Base-by-base conservation (phyloP, 64 coral and sea anemone species). In the Stichodactyla mertensii region DNA sequence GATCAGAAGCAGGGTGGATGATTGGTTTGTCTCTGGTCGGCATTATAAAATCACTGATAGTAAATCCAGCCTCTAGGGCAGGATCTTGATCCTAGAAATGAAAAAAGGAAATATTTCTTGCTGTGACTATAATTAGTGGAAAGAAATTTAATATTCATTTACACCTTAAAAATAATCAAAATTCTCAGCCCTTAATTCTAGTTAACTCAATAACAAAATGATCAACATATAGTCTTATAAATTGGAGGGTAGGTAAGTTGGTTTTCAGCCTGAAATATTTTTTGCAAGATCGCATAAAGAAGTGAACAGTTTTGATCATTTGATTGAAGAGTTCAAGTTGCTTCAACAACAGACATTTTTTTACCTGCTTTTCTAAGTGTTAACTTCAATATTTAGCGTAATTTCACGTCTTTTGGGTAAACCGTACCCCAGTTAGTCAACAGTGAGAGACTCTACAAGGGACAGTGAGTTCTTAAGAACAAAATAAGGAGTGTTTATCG, bases 11-110 rank as follows among this genome's bases (percentile, higher is more conserved):
- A 1, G 85, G 59, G 78, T 97, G 94, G 55, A 91, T 89, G 74
- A 97, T 86, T 0, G 94, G 79, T 55, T 92, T 93, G 57, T 97
- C 94, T 10, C 94, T 82, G 4, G 94, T 83, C 1, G 91, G 87
- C 93, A 95, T 95, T 7, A 92, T 83, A 66, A 89, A 92, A 83
- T 95, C 90, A 18, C 71, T 92, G 61, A 51, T 67, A 61, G 86
- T 77, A 19, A 85, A 86, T 11, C 71, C 83, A 61, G 83, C 12
- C 51, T 53, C 26, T 31, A 11, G 24, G 10, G 26, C 14, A 55
- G 14, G 13, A 1, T 53, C 78, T 12, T 81, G n/a, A 7, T 7
- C 78, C 78, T 81, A 51, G 15, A 53, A 55, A 81, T 15, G 6
- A 54, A 79, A 51, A 28, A 11, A 51, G 16, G 16, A 81, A 81